Evolutionary conservation across 2,797 vertebrate genomes (phyloP).

Genomic region (Scarus forsteni): DNA sequence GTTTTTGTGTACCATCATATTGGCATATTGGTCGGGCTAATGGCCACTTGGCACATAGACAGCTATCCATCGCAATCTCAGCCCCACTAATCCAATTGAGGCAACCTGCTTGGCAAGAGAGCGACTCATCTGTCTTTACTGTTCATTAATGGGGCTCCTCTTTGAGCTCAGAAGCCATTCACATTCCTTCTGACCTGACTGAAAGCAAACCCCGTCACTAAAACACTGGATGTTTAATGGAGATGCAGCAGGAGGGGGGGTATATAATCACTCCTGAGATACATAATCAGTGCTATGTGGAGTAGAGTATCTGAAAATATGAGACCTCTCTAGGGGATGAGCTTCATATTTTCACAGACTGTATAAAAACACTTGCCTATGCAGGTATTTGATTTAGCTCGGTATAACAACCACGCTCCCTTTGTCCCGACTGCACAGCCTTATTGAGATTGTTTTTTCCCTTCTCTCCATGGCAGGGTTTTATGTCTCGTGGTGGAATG

Average conservation of each 20-base stretch:
- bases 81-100: constrained; percentile 80
- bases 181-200: constrained; percentile 66
- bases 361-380: constrained; percentile 36
- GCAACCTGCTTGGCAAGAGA: constrained; percentile 79
- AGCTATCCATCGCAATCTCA: constrained; percentile 77
- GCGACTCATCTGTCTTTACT: constrained; percentile 80
- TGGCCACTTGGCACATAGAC: constrained; percentile 81
- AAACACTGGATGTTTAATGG: constrained; percentile 29
- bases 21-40: constrained; percentile 70
- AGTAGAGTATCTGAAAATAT: constrained; percentile 59
- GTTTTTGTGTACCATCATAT: constrained; percentile 67
- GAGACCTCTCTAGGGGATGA: constrained; percentile 32
- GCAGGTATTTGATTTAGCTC: constrained; percentile 39
- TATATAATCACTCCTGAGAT: constrained; percentile 61
- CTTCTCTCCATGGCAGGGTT: constrained; percentile 49
- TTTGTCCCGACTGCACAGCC: constrained; percentile 37
- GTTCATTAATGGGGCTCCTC: constrained; percentile 76
- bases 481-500: constrained; percentile 68
- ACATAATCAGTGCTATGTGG: constrained; percentile 56
- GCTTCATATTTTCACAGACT: constrained; percentile 44
- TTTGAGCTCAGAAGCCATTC: constrained; percentile 54
- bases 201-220: constrained; percentile 37
- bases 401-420: constrained; percentile 24
- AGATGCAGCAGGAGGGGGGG: constrained; percentile 9
- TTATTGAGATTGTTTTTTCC: constrained; percentile 37